Conservation (phyloP, 2,113 vertebrate species). For the Coptodon rendalli region DNA sequence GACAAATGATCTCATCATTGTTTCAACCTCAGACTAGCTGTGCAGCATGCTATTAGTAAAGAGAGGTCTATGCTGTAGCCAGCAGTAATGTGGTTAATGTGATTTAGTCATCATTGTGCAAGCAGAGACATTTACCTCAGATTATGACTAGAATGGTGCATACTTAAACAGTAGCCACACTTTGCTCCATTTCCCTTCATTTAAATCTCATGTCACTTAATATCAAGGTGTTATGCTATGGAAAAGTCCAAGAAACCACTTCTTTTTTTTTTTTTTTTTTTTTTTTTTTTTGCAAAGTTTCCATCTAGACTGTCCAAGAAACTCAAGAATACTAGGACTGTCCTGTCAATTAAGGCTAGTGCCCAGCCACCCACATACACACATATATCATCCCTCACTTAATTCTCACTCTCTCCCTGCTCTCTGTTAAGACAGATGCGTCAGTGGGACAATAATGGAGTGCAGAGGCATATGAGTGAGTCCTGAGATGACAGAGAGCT, state of each 20-base stretch:
- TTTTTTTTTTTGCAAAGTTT: background rate
- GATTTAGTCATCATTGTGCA: background rate
- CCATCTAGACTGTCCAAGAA: background rate
- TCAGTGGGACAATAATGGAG: slow-evolving; percentile 58
- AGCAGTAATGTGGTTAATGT: slow-evolving; percentile 2
- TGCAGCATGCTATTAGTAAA: background rate
- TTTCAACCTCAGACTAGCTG: background rate
- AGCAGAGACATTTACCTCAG: slow-evolving; percentile 2
- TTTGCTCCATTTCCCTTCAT: background rate
- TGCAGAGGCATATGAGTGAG: slow-evolving; percentile 57
- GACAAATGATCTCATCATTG: background rate
- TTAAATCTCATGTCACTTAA: background rate
- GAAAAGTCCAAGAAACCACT: background rate
- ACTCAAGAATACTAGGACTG: background rate
- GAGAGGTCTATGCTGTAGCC: background rate
- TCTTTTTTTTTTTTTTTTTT: too few relatives aligned
- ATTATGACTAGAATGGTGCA: background rate
- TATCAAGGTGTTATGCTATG: background rate
- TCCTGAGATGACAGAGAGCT: slow-evolving; percentile 61
- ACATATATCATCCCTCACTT: background rate
- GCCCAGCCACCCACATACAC: background rate
- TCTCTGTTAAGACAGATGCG: slow-evolving; percentile 36
- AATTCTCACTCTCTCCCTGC: slow-evolving; percentile 29
- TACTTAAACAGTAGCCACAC: background rate
- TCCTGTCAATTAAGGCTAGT: slow-evolving; percentile 36